Percentiles rank a stretch among this genome's conserved stretches.
These are phyloP conservation scores for Leptothorax acervorum DNA, from an alignment of 2,888 invertebrate species.

Conservation along the genomic window DNA sequence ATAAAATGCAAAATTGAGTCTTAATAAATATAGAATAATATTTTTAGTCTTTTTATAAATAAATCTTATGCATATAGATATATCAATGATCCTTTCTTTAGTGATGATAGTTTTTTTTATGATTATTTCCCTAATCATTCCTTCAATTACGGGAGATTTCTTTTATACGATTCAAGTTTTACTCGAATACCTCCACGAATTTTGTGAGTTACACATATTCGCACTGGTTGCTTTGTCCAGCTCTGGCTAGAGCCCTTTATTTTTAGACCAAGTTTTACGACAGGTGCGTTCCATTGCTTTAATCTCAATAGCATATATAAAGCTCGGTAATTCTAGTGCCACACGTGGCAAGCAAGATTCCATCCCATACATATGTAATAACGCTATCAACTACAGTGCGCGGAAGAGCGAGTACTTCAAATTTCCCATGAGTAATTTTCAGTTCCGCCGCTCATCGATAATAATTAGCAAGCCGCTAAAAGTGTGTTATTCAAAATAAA, in stretches of 20 bases:
- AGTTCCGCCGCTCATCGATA: conserved; percentile 4
- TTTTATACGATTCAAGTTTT: neutral
- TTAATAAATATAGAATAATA: neutral
- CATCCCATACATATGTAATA: conserved; percentile 50
- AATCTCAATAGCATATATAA: conserved; percentile 47
- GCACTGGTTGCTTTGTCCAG: neutral
- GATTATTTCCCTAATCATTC: neutral
- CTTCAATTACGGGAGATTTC: neutral
- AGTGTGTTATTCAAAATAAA: neutral
- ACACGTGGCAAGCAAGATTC: conserved; percentile 35
- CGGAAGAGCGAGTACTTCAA: conserved; percentile 22
- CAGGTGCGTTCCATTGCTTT: conserved; percentile 31
- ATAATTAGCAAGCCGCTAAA: neutral
- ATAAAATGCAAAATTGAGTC: neutral
- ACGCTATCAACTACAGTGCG: conserved; percentile 36
- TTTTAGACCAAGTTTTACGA: conserved; percentile 28
- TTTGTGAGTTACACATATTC: neutral
- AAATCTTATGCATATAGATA: neutral
- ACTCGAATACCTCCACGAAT: neutral
- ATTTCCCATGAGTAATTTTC: conserved; percentile 57
- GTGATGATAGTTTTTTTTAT: neutral
- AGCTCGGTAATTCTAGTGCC: conserved; percentile 32
- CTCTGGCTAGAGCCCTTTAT: conserved; percentile 1
- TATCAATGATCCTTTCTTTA: neutral
- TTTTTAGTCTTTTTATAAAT: neutral